A percentile compares a stretch with the other conserved stretches of the same genome.
These are phyloP conservation scores for Creontiades dilutus DNA, from an alignment of 2,888 invertebrate species.

Conservation along the genomic window DNA sequence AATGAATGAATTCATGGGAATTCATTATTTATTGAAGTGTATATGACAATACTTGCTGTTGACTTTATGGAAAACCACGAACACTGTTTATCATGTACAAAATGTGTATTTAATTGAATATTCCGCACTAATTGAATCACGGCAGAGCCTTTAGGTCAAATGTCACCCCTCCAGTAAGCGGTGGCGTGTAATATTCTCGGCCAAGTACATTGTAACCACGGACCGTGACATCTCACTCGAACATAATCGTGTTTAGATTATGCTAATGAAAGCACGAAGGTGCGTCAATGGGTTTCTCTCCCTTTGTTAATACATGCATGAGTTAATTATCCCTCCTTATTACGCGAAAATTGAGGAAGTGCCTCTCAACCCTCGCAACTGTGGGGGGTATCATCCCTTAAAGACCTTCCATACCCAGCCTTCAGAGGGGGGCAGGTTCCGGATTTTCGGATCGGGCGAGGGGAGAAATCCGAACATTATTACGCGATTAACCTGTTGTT, in stretches of 20 bases:
- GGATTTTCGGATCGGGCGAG: neutral
- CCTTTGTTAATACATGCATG: conserved; percentile 41
- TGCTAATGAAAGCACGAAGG: conserved; percentile 31
- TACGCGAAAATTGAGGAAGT: neutral
- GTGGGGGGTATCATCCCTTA: neutral
- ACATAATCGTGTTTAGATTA: conserved; percentile 34
- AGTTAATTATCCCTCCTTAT: conserved; percentile 38
- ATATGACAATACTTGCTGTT: too few relatives aligned
- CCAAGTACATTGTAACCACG: neutral
- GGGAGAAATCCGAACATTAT: neutral
- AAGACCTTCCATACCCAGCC: conserved; percentile 5
- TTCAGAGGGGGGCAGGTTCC: neutral
- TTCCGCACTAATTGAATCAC: too few relatives aligned
- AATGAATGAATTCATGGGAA: too few relatives aligned
- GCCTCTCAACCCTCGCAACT: neutral
- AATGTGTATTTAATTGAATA: too few relatives aligned
- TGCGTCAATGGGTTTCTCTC: conserved; percentile 22
- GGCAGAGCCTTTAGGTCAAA: too few relatives aligned
- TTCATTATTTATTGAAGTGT: too few relatives aligned
- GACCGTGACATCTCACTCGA: neutral
- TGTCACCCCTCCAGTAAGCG: too few relatives aligned
- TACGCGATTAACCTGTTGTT: conserved; percentile 36
- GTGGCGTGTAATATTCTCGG: neutral
- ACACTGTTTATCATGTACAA: too few relatives aligned
- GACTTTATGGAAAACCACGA: too few relatives aligned